Evolutionary conservation across 2,888 invertebrate species (phyloP).

Genomic region (Lycocerus yunnanus): DNA sequence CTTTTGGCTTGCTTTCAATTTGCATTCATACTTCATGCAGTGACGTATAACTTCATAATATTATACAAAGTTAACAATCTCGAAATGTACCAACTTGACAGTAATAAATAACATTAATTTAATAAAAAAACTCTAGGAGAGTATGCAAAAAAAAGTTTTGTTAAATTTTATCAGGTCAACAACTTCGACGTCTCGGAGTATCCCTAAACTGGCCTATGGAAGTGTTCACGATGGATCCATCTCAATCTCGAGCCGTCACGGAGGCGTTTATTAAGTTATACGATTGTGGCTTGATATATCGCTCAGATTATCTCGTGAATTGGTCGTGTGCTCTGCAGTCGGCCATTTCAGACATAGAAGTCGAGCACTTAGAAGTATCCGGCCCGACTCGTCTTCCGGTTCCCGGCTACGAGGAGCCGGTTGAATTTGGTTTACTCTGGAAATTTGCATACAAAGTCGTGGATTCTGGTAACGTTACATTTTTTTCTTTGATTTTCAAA

Average conservation of each 20-base stretch:
- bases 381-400: conserved; percentile 86
- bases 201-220: conserved; percentile 95
- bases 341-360: conserved; percentile 99
- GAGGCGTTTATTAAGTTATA: conserved; percentile 82
- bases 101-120: too few species aligned
- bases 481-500: conserved; percentile 1
- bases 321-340: conserved; percentile 98
- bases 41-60: too few species aligned
- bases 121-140: too few species aligned
- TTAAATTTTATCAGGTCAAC: conserved; percentile 56
- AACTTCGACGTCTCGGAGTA: conserved; percentile 85
- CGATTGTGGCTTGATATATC: conserved; percentile 71
- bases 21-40: background rate
- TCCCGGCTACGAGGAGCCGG: conserved; percentile 83
- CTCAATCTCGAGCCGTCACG: conserved; percentile 83
- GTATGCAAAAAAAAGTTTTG: background rate
- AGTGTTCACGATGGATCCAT: conserved; percentile 96
- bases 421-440: conserved; percentile 92
- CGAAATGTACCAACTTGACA: background rate
- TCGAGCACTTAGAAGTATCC: conserved; percentile 89
- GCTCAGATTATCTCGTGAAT: conserved; percentile 93
- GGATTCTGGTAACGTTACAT: conserved; percentile 52
- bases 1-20: background rate
- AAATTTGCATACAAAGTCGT: conserved; percentile 89
- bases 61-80: background rate